phyloP scores from a whole-genome alignment of 1,140 invertebrate genomes.

The Ips nitidus region DNA sequence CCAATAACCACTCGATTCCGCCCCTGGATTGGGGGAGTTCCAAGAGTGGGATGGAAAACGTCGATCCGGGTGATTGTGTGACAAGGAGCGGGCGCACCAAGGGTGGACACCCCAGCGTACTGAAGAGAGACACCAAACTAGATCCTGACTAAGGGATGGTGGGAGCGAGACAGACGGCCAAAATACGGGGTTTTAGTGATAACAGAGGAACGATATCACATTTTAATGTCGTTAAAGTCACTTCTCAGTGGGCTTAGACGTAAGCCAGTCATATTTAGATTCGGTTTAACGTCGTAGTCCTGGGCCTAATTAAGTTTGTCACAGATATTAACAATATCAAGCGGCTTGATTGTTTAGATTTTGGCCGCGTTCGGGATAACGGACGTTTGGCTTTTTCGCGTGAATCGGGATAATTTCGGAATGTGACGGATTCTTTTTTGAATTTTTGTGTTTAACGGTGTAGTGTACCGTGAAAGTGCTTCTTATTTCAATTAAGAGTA shows the following conservation, averaged over 20 bases:
- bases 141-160: background rate
- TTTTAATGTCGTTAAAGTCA: slow-evolving; percentile 55
- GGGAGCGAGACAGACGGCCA: slow-evolving; percentile 11
- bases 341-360: slow-evolving; percentile 48
- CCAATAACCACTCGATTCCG: slow-evolving; percentile 24
- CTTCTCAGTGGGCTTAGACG: slow-evolving; percentile 53
- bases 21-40: slow-evolving; percentile 21
- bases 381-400: slow-evolving; percentile 9
- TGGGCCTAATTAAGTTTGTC: slow-evolving; percentile 54
- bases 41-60: slow-evolving; percentile 7
- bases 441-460: too few relatives aligned
- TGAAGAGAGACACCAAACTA: slow-evolving; percentile 2
- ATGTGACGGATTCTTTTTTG: too few relatives aligned
- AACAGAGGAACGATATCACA: slow-evolving; percentile 48
- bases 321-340: slow-evolving; percentile 55
- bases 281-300: slow-evolving; percentile 50
- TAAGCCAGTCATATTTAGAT: slow-evolving; percentile 53
- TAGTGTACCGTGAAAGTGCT: too few relatives aligned
- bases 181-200: slow-evolving; percentile 38
- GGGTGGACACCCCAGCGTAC: background rate
- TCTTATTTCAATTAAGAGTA: too few relatives aligned
- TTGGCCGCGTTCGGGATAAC: slow-evolving; percentile 9
- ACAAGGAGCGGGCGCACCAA: background rate
- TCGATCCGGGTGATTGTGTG: background rate
- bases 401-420: background rate